Conservation (phyloP, 2,797 vertebrate species). For the Phrynocephalus forsythii region DNA sequence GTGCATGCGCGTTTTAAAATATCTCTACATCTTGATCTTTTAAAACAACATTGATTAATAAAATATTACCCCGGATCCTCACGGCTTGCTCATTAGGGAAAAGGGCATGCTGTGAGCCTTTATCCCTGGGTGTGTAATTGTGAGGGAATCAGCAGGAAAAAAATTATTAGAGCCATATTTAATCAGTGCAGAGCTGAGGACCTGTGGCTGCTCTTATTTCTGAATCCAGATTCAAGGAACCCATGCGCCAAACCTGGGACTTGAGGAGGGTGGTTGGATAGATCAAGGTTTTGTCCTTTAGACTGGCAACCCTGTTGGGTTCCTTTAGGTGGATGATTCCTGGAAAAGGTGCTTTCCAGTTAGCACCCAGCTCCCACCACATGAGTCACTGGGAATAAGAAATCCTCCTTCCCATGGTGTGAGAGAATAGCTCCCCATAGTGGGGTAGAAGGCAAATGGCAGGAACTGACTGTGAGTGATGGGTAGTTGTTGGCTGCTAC, state of each 20-base stretch:
- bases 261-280: too few species aligned
- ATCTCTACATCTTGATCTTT: constrained; percentile 8
- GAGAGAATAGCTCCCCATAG: constrained; percentile 10
- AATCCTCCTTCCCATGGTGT: background rate
- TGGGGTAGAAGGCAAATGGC: background rate
- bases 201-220: background rate
- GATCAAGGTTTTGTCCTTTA: background rate
- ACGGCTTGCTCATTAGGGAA: constrained; percentile 12
- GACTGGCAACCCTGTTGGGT: background rate
- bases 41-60: constrained; percentile 29
- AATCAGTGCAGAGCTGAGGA: too few species aligned
- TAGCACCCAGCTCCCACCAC: background rate
- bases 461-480: background rate
- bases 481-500: background rate
- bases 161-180: background rate
- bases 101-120: background rate
- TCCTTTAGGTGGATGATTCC: background rate
- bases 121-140: constrained; percentile 12
- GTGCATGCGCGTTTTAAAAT: background rate
- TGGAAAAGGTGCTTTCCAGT: background rate
- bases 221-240: background rate
- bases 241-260: background rate
- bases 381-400: background rate
- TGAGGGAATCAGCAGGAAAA: background rate
- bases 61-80: background rate